A percentile compares a stretch with the other conserved stretches of the same genome.
Evolutionary conservation across 2,797 vertebrate species (phyloP).

Genomic region (Sus cebifrons): DNA sequence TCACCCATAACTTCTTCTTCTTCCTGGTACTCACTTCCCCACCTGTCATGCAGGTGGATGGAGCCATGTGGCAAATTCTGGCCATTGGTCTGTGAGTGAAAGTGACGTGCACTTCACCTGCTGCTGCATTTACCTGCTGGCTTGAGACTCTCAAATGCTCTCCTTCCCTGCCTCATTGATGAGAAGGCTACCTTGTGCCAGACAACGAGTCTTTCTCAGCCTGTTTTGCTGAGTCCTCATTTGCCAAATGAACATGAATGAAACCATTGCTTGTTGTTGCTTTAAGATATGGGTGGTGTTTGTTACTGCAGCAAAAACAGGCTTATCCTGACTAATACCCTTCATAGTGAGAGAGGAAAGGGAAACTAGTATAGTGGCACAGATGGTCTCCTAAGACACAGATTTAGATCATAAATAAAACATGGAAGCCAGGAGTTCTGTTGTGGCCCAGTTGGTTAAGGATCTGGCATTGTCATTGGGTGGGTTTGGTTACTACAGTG

Average conservation of each 20-base stretch:
- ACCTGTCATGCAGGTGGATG: fast-evolving
- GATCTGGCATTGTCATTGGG: too few species aligned
- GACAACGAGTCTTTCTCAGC: neutral
- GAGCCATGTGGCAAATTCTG: neutral
- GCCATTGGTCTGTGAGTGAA: too few species aligned
- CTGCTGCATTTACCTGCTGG: neutral
- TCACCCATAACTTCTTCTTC: neutral
- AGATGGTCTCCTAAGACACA: neutral
- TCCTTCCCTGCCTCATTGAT: too few species aligned
- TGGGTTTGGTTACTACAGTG: too few species aligned
- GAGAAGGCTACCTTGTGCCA: neutral
- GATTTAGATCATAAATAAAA: neutral
- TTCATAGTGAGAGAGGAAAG: neutral
- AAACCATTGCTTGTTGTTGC: neutral
- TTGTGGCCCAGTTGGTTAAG: too few species aligned
- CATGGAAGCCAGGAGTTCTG: neutral
- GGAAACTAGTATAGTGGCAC: neutral
- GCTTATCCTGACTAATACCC: neutral
- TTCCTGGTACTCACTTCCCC: too few species aligned
- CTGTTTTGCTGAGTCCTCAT: neutral
- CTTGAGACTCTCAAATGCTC: neutral
- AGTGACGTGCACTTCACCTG: fast-evolving
- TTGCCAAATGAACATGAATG: neutral
- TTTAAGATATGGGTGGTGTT: neutral
- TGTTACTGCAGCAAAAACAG: neutral